A percentile compares a stretch with the other conserved stretches of the same genome.
phyloP scores from a whole-genome alignment of 2,888 invertebrate species.

The Muschampia plurimacula region DNA sequence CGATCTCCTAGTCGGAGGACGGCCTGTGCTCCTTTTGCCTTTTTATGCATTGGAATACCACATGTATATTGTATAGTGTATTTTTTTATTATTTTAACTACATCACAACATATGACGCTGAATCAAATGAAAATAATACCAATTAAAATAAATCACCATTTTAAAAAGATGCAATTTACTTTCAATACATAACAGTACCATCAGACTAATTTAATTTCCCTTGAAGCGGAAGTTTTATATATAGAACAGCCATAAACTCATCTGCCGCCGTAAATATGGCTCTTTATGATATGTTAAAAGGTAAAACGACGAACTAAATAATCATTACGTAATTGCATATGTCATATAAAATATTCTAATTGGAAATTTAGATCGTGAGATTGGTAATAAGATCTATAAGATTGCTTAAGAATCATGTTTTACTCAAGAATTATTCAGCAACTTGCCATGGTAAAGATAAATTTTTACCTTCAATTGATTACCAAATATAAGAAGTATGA shows the following conservation, averaged over 20 bases:
- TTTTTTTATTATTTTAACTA: no score
- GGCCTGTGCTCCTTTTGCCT: no score
- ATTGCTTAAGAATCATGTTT: neutral
- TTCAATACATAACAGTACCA: slow-evolving; percentile 23
- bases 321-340: slow-evolving; percentile 44
- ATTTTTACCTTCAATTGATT: no score
- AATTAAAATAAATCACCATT: slow-evolving; percentile 37
- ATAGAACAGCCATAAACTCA: slow-evolving; percentile 57
- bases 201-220: slow-evolving; percentile 28
- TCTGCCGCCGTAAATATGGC: slow-evolving; percentile 53
- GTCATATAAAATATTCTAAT: slow-evolving; percentile 43
- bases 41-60: no score
- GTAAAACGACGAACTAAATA: slow-evolving; percentile 47
- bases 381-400: slow-evolving; percentile 41
- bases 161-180: slow-evolving; percentile 18
- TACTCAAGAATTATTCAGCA: slow-evolving; percentile 3
- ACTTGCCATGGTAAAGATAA: slow-evolving; percentile 1
- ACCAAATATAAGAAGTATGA: no score
- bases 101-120: neutral
- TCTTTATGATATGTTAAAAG: slow-evolving; percentile 53
- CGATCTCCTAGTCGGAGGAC: no score
- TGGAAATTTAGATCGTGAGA: slow-evolving; percentile 32
- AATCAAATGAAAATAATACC: neutral
- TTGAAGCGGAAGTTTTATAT: slow-evolving; percentile 57
- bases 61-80: no score